Conservation (phyloP, 2,797 vertebrate species). For the Gymnocypris eckloni region DNA sequence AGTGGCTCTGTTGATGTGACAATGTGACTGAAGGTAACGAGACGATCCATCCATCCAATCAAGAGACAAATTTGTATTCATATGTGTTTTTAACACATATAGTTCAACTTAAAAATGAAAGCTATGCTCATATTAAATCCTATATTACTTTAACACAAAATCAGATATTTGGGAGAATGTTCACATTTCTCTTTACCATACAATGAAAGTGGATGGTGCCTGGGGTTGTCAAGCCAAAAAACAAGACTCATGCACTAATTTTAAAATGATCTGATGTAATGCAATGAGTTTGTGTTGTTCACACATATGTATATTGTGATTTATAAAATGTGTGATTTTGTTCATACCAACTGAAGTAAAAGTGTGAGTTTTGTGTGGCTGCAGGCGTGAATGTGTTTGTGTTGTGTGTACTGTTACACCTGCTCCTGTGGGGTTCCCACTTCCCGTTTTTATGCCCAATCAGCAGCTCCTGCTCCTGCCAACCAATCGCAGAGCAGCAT, state of each 20-base stretch:
- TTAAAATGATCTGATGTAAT: background rate
- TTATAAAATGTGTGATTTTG: background rate
- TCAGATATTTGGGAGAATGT: background rate
- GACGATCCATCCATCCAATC: no score
- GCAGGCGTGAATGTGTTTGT: constrained; percentile 25
- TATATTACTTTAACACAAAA: background rate
- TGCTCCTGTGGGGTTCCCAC: constrained; percentile 41
- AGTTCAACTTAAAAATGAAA: background rate
- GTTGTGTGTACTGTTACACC: background rate
- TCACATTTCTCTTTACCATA: background rate
- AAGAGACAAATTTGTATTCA: background rate
- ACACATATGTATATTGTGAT: background rate
- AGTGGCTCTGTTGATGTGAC: background rate
- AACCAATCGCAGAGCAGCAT: constrained; percentile 34
- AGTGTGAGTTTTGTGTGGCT: background rate
- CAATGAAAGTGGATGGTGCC: background rate
- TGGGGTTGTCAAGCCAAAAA: background rate
- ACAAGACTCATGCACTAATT: background rate
- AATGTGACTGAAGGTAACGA: background rate
- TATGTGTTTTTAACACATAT: background rate
- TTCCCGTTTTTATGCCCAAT: constrained; percentile 54
- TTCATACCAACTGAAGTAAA: background rate
- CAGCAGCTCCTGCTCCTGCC: constrained; percentile 57
- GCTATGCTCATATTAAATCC: background rate
- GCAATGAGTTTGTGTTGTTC: background rate